phyloP scores from a whole-genome alignment of 2,888 invertebrate genomes.

The Xanthorhoe spadicearia region DNA sequence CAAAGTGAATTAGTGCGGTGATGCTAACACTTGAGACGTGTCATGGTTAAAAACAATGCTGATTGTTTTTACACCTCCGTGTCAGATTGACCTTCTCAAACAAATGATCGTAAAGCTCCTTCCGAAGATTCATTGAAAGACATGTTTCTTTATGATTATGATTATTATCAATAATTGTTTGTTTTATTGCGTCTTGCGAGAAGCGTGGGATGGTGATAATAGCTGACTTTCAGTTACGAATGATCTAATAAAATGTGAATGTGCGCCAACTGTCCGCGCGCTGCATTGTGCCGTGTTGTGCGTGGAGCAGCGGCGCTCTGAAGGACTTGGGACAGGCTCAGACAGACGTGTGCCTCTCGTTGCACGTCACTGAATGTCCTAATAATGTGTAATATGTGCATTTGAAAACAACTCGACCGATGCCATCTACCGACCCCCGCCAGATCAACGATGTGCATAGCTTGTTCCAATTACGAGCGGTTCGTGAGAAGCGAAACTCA shows the following conservation, averaged over 20 bases:
- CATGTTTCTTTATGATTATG: not conserved
- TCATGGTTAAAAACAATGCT: constrained; percentile 21
- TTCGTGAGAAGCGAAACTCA: not conserved
- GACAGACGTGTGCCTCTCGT: not conserved
- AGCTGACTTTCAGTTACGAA: not conserved
- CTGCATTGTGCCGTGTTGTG: not conserved
- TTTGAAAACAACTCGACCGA: not conserved
- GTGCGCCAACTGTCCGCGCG: not conserved
- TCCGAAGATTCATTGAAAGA: not conserved
- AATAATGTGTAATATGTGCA: not conserved
- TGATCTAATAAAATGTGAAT: constrained; percentile 4
- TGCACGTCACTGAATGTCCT: not conserved
- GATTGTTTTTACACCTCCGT: constrained; percentile 2
- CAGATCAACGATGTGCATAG: not conserved
- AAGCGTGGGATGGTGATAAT: not conserved
- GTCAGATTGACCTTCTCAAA: constrained; percentile 1
- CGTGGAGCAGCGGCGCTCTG: not conserved
- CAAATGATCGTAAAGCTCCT: not conserved
- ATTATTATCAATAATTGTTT: not conserved
- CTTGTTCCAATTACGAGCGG: not conserved
- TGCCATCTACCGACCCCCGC: not conserved
- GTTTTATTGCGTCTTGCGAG: not conserved
- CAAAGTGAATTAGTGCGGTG: not conserved
- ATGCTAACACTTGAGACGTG: constrained; percentile 8
- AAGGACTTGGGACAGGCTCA: constrained; percentile 13